phyloP scores from a whole-genome alignment of 2,797 vertebrate species.

The Phataginus tricuspis region DNA sequence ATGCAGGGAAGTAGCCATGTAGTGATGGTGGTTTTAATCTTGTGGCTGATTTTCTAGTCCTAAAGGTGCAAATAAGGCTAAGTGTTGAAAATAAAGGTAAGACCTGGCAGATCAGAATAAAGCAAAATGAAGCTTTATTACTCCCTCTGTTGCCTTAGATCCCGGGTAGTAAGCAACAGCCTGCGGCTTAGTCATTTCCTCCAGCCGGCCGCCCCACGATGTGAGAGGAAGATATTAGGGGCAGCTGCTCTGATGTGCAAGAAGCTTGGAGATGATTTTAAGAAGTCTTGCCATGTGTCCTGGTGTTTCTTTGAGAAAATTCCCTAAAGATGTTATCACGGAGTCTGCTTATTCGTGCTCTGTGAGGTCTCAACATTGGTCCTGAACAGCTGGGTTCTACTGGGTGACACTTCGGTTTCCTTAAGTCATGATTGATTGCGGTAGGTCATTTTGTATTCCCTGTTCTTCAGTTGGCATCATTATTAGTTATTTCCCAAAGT shows the following conservation, averaged over 20 bases:
- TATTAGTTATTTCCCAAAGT: background rate
- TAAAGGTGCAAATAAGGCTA: conserved; percentile 45
- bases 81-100: background rate
- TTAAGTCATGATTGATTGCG: background rate
- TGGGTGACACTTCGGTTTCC: background rate
- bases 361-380: background rate
- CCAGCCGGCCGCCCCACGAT: too few species aligned
- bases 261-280: background rate
- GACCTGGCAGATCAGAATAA: background rate
- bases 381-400: background rate
- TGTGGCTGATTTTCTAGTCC: conserved; percentile 31
- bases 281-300: background rate
- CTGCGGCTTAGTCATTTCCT: background rate
- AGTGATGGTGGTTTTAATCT: conserved; percentile 16
- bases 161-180: background rate
- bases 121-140: background rate
- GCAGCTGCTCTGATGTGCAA: background rate
- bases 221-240: background rate
- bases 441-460: background rate
- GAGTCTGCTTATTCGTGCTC: background rate
- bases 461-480: background rate
- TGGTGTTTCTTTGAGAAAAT: background rate
- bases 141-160: background rate
- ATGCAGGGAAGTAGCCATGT: background rate
- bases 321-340: background rate